Evolutionary conservation across 2,888 invertebrate genomes (phyloP), one percentile per base, ranked within the genome.

Genomic region (Nemapogon koenigi): DNA sequence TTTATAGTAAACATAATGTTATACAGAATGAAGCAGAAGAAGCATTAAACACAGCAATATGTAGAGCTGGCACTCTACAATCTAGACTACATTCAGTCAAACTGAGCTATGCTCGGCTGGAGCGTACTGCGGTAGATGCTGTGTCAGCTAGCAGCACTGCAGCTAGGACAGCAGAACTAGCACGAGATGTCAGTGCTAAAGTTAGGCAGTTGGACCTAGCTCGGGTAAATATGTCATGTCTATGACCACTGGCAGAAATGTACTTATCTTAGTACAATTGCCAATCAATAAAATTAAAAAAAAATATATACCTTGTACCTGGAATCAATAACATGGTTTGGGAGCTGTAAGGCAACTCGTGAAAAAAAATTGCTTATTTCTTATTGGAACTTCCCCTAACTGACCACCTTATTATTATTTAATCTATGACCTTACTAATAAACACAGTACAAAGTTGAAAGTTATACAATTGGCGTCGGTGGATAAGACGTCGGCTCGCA

Each of bases 111-210:
- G 87, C 89, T 2, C 89, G 89, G 53, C 78, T 97, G n/a, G 85
- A 86, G 47, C 76, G 88, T 15, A 85, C 94, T 10, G 87, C 88
- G 56, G 73, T 80, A 1, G 94, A 94, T 62, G 87, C 94, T 2
- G 86, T 88, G 46, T 87, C 90, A 47, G 83, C 99, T 18, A 86
- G 90, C 3, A 84, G 84, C 41, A 94, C 94, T 83, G 92, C 98
- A 19, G 83, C 87, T 19, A 87, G 88, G 55, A 96, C 97, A 1
- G 94, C 96, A 4, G 82, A 85, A 16, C 78, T 97, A 35, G 97
- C 97, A 0, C 91, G 94, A 53, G 93, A 92, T 61, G 97, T 99
- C 38, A 96, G 95, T 58, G 91, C 92, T 16, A 97, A 97, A 87
- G 97, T 98, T 11, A 84, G 96, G 7, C 90, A 94, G 41, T 70